Percentiles rank a stretch among this genome's conserved stretches.
Conservation (phyloP, 2,797 vertebrate genomes). For the Siniperca undulata region DNA sequence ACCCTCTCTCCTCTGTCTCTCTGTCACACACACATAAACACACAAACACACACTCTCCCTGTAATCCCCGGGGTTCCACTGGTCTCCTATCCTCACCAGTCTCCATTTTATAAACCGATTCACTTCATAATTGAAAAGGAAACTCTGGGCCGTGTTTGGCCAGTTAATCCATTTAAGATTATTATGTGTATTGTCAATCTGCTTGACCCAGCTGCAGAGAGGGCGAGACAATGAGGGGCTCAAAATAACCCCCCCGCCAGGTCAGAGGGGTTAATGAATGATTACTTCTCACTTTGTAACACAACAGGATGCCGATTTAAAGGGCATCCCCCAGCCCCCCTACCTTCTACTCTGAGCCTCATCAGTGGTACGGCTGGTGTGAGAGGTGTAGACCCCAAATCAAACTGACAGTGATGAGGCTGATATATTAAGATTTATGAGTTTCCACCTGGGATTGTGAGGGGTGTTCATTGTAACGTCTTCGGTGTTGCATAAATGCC, state of each 20-base stretch:
- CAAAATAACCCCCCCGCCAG: slow-evolving; percentile 51
- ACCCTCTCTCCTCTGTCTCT: not conserved
- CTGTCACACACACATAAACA: slow-evolving; percentile 38
- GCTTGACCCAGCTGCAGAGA: slow-evolving; percentile 83
- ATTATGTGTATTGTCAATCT: slow-evolving; percentile 85
- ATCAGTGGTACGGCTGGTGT: slow-evolving; percentile 36
- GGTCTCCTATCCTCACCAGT: slow-evolving; percentile 62
- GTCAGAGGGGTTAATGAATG: slow-evolving; percentile 89
- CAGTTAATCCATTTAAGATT: slow-evolving; percentile 89
- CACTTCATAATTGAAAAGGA: slow-evolving; percentile 87
- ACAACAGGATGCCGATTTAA: slow-evolving; percentile 80
- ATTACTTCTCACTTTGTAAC: slow-evolving; percentile 90
- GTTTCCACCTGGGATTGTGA: slow-evolving; percentile 25
- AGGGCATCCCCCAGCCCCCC: slow-evolving; percentile 50
- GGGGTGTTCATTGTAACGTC: not conserved
- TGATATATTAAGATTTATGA: slow-evolving; percentile 56
- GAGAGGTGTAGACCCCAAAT: slow-evolving; percentile 32
- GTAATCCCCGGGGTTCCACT: slow-evolving; percentile 72
- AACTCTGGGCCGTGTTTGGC: slow-evolving; percentile 80
- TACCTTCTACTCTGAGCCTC: slow-evolving; percentile 38
- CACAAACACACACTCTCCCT: slow-evolving; percentile 43
- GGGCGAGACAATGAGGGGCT: slow-evolving; percentile 74
- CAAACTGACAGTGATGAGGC: slow-evolving; percentile 44
- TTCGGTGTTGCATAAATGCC: not conserved
- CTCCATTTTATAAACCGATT: slow-evolving; percentile 81